phyloP scores from a whole-genome alignment of 2,797 vertebrate species.

The Pseudochirops corinnae region DNA sequence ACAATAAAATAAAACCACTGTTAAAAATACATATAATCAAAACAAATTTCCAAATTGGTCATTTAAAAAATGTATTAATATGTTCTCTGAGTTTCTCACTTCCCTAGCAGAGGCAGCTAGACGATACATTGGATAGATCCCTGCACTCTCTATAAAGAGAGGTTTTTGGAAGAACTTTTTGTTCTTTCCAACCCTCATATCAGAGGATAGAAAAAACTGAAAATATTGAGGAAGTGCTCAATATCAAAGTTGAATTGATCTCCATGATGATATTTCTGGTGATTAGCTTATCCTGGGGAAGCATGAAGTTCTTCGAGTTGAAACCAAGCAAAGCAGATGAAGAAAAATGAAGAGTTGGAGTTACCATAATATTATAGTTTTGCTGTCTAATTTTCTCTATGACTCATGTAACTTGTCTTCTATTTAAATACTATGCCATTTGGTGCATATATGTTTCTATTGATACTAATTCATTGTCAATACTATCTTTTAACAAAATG shows the following conservation, averaged over 20 bases:
- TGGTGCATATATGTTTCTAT: no score
- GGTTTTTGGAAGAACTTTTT: background rate
- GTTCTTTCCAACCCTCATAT: background rate
- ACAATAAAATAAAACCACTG: background rate
- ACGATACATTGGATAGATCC: background rate
- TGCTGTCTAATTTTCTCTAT: background rate
- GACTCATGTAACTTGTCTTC: no score
- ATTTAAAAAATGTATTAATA: background rate
- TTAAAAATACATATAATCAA: background rate
- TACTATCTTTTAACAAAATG: no score
- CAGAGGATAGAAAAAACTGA: background rate
- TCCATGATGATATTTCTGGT: background rate
- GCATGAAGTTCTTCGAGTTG: background rate
- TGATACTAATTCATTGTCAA: no score
- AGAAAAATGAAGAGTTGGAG: background rate
- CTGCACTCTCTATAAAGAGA: background rate
- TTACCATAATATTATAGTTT: background rate
- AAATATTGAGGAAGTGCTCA: background rate
- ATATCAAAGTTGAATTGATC: background rate
- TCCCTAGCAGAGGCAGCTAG: background rate
- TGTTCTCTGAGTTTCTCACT: background rate
- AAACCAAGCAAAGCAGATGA: background rate
- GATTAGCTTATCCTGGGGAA: background rate
- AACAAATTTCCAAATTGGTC: background rate
- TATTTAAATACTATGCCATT: no score